These are phyloP conservation scores for Lepidotrigona ventralis DNA, from an alignment of 1,140 invertebrate genomes.

Conservation along the genomic window DNA sequence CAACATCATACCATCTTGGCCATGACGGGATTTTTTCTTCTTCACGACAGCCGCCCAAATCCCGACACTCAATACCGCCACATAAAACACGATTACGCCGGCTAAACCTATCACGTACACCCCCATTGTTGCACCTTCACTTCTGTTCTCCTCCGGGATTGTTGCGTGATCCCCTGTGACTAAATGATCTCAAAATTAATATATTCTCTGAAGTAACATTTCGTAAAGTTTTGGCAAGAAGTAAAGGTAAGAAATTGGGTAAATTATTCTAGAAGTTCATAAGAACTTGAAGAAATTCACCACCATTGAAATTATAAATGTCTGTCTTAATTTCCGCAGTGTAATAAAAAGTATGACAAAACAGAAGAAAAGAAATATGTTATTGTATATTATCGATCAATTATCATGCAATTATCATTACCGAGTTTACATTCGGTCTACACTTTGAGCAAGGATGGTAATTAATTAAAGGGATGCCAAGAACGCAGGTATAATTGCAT, in stretches of 20 bases:
- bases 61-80: constrained; percentile 85
- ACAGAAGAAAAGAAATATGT: neutral
- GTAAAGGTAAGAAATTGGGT: neutral
- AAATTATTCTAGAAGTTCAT: no score
- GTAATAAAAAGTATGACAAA: neutral
- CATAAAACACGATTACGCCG: constrained; percentile 87
- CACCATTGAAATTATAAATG: no score
- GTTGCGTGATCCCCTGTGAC: constrained; percentile 39
- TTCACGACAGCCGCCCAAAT: constrained; percentile 87
- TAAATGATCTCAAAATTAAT: constrained; percentile 22
- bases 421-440: neutral
- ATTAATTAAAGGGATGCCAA: constrained; percentile 5
- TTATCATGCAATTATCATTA: neutral
- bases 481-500: constrained; percentile 5
- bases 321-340: neutral
- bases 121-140: constrained; percentile 68
- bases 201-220: neutral
- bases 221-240: no score
- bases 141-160: constrained; percentile 37
- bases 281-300: neutral
- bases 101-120: constrained; percentile 84
- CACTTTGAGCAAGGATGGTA: neutral
- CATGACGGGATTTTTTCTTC: constrained; percentile 79
- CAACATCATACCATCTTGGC: constrained; percentile 86
- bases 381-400: neutral